Evolutionary conservation across 2,888 invertebrate species (phyloP), one percentile per base, ranked within the genome.

Genomic region (Cheilosia pagana): DNA sequence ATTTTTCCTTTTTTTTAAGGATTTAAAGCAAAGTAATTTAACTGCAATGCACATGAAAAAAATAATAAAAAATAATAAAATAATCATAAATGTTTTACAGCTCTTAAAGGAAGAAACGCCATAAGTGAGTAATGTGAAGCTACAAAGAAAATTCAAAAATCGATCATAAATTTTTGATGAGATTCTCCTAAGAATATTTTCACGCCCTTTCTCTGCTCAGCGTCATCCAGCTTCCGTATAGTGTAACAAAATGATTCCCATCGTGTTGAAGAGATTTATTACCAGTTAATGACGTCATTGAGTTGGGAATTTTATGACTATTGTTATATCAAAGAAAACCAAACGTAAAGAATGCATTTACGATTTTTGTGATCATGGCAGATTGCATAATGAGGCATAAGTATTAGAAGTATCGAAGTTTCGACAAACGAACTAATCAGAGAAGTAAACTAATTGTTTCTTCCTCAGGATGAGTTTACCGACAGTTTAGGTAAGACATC

Each of bases 51-150:
- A 48, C 25, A 45, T 45, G n/a, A 41, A 62, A 48, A 45, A 19
- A 62, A 62, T 35, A n/a, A n/a, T n/a, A n/a, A n/a, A n/a, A n/a
- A n/a, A n/a, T n/a, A n/a, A n/a, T n/a, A n/a, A n/a, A n/a, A n/a
- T n/a, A n/a, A n/a, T n/a, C n/a, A 63, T 63, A 63, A 63, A 63
- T 50, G 31, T 50, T 63, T 63, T 63, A 63, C 63, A 63, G 63
- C 63, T 45, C 7, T 31, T 31, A 6, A 62, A 50, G 35, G 35
- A 50, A 50, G 39, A 50, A 39, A 25, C 31, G 35, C 12, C 21
- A 50, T 23, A 48, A 62, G 45, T 62, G 45, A 62, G 62, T 62
- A 45, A 48, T 62, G 45, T 28, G 62, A 50, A 50, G 35, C 23
- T 63, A 10, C 63, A 63, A 63, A 28, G 63, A 50, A 63, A 63